A percentile compares a stretch with the other conserved stretches of the same genome.
Evolutionary conservation across 2,888 invertebrate species (phyloP).

Genomic region (Noctua janthe): DNA sequence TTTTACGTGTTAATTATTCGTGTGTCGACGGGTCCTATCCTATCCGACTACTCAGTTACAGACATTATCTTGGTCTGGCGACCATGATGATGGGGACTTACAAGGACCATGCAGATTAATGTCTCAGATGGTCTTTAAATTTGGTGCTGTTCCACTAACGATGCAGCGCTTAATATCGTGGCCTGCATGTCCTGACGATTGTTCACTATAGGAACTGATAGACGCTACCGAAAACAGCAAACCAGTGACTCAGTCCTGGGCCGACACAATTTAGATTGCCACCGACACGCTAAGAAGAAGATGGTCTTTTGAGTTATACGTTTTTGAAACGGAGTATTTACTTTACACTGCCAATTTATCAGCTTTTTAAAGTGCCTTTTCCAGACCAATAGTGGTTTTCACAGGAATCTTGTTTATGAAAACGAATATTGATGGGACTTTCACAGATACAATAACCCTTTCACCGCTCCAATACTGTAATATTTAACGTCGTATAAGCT

Average conservation of each 20-base stretch:
- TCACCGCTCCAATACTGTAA: conserved; percentile 9
- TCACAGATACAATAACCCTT: conserved; percentile 1
- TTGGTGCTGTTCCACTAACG: too few relatives aligned
- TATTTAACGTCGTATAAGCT: background rate
- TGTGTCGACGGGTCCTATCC: background rate
- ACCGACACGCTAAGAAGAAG: too few relatives aligned
- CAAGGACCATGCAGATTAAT: background rate
- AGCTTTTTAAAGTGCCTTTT: background rate
- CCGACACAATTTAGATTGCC: too few relatives aligned
- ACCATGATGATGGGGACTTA: background rate
- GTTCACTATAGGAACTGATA: too few relatives aligned
- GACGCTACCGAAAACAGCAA: too few relatives aligned
- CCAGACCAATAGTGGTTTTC: background rate
- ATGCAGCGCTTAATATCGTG: too few relatives aligned
- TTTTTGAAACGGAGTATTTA: too few relatives aligned
- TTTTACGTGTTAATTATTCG: background rate
- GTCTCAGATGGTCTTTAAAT: background rate
- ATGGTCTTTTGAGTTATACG: background rate
- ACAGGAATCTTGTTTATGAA: background rate
- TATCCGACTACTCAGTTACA: background rate
- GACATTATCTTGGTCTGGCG: background rate
- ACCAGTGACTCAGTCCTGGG: too few relatives aligned
- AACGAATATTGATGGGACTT: conserved; percentile 29
- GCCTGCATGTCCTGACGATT: too few relatives aligned
- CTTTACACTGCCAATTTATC: background rate